These are phyloP conservation scores for Saccostrea echinata DNA, from an alignment of 1,140 invertebrate genomes.

Conservation along the genomic window DNA sequence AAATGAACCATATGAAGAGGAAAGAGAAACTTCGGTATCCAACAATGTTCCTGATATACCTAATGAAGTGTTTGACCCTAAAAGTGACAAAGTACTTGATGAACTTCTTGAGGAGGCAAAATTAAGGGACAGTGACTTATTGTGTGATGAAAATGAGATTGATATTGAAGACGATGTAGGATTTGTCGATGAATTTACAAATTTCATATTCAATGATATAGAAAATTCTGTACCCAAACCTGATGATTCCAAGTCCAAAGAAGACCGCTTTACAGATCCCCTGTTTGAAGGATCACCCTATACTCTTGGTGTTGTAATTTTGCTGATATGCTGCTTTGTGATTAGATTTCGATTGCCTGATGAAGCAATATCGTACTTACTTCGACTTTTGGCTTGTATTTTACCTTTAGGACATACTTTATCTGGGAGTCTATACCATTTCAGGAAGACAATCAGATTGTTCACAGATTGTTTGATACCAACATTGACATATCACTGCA, in stretches of 20 bases:
- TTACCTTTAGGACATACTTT: constrained; percentile 33
- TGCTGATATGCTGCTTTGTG: constrained; percentile 45
- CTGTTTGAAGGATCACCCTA: constrained; percentile 25
- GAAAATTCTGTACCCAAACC: background rate
- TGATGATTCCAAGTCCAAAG: background rate
- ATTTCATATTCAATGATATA: background rate
- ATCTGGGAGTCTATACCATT: constrained; percentile 44
- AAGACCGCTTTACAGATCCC: background rate
- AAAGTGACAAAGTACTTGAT: background rate
- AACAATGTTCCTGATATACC: background rate
- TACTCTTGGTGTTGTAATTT: constrained; percentile 26
- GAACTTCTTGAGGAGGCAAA: constrained; percentile 7
- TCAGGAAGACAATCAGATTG: background rate
- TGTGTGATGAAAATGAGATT: constrained; percentile 26
- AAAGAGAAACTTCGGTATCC: background rate
- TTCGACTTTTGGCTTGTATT: constrained; percentile 32
- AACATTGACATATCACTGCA: constrained; percentile 33
- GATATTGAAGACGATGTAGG: background rate
- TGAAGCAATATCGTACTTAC: constrained; percentile 37
- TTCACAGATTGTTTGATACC: constrained; percentile 18
- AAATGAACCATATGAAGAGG: background rate
- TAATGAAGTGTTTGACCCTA: constrained; percentile 2
- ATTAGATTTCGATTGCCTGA: constrained; percentile 45
- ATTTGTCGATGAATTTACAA: background rate
- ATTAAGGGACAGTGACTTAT: constrained; percentile 12